Base-by-base conservation (phyloP, 2,888 invertebrate species). In the Lepidochitona cinerea region DNA sequence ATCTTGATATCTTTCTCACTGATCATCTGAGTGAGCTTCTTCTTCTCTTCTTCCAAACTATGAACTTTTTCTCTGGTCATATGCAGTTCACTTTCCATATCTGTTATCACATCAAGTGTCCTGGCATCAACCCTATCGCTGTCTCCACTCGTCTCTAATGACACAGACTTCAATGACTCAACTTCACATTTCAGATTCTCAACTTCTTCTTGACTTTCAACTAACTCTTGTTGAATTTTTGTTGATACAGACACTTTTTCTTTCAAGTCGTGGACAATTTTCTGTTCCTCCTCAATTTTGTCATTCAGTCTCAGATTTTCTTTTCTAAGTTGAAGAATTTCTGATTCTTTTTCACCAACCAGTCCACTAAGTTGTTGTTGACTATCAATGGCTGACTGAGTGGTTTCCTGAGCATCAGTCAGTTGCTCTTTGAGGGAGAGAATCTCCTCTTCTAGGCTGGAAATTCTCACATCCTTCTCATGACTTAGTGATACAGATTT, bases 381-480 rank as follows among this genome's bases (percentile, higher is more conserved):
- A 37, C 77, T 74, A 33, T 84, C 81, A 6, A 77, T 35, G 18
- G 83, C 68, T n/a, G 78, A 71, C 14, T 79, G 75, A 68, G 83
- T 64, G 53, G 72, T 77, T 23, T 79, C 79, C 59, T 83, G 78
- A n/a, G 74, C 75, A 0, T 79, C 79, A 12, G 77, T 75, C 35
- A 81, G 29, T n/a, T 83, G 77, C 18, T 70, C 36, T 71, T 79
- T 77, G 6, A 83, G 59, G 5, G 74, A 71, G 18, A 79, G 73
- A 7, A 81, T 41, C 53, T 82, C 72, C 32, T 65, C 71, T 71
- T 82, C 78, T 14, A 87, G 76, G 23, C 79, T 78, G 33, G 68
- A 65, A 68, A 83, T 77, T 33, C 75, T 59, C 52, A 77, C 33
- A 54, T 83, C 79, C 77, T 84, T 81, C 59, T 80, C 74, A 68